Conservation (phyloP, 2,113 vertebrate species). For the Psophia crepitans region DNA sequence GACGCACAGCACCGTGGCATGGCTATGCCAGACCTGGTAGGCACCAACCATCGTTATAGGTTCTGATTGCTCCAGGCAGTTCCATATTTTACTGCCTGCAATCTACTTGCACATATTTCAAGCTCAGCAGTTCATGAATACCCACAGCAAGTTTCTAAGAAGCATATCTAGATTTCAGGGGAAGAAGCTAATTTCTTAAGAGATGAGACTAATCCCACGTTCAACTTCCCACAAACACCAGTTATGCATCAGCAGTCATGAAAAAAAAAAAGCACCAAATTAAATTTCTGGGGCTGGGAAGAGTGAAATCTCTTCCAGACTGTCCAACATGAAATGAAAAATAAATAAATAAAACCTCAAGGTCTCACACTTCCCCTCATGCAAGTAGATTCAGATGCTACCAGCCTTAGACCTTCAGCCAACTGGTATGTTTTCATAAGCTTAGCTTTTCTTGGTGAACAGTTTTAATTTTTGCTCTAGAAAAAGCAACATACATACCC, state of each 20-base stretch:
- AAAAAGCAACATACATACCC: neutral
- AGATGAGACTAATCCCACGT: neutral
- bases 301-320: neutral
- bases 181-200: neutral
- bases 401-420: neutral
- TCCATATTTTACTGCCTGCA: neutral
- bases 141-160: neutral
- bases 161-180: neutral
- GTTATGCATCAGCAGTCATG: neutral
- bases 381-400: neutral
- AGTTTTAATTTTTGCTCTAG: neutral
- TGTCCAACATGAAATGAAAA: neutral
- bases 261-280: neutral
- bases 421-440: neutral
- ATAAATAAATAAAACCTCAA: neutral
- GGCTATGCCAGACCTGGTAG: neutral
- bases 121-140: neutral
- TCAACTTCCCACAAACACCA: neutral
- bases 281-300: neutral
- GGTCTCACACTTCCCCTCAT: neutral
- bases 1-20: fast-evolving
- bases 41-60: neutral
- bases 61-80: neutral
- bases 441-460: neutral
- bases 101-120: neutral